Percentiles rank a stretch among this genome's conserved stretches.
These are phyloP conservation scores for Allophyes oxyacanthae DNA, from an alignment of 2,888 invertebrate genomes.

Conservation along the genomic window DNA sequence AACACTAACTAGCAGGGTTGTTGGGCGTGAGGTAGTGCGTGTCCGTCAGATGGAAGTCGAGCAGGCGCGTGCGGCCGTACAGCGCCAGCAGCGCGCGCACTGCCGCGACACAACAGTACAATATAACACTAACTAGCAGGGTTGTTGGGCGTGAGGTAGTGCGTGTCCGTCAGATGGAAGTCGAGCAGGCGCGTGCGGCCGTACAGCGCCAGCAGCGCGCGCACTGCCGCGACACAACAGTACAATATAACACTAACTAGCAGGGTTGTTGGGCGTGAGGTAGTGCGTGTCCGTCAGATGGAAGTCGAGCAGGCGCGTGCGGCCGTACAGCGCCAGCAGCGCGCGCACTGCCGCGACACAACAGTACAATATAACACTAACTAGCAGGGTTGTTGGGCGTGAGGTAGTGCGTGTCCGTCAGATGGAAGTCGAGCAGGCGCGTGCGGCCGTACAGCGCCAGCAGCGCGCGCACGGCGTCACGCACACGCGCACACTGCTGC, in stretches of 20 bases:
- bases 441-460: conserved; percentile 96
- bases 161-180: conserved; percentile 92
- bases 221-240: conserved; percentile 82
- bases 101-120: not conserved
- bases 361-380: conserved; percentile 35
- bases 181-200: conserved; percentile 95
- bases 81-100: conserved; percentile 95
- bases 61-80: conserved; percentile 95
- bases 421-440: conserved; percentile 94
- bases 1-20: conserved; percentile 67
- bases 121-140: conserved; percentile 56
- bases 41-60: conserved; percentile 93
- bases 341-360: conserved; percentile 91
- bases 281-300: conserved; percentile 90
- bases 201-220: conserved; percentile 80
- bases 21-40: conserved; percentile 88
- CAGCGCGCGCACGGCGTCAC: conserved; percentile 94
- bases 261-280: conserved; percentile 82
- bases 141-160: conserved; percentile 87
- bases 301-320: conserved; percentile 95
- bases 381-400: conserved; percentile 79
- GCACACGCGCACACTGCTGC: conserved; percentile 92
- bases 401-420: conserved; percentile 90
- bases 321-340: conserved; percentile 79
- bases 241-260: conserved; percentile 51